Percentiles rank a stretch among this genome's conserved stretches.
Evolutionary conservation across 2,888 invertebrate genomes (phyloP).

Genomic region (Ormyrus pomaceus): DNA sequence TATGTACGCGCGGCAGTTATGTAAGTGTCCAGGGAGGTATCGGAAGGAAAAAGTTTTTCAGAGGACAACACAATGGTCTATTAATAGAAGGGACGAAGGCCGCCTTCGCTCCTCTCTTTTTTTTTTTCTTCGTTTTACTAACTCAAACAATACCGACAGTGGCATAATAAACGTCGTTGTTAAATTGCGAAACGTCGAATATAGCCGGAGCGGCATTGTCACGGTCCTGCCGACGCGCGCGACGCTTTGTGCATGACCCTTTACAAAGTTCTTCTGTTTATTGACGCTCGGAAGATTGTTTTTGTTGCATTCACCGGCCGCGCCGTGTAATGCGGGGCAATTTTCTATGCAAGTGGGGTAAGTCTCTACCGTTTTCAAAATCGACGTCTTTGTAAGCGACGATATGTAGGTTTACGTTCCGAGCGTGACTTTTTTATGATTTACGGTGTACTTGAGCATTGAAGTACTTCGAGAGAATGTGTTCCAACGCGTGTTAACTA

Average conservation of each 20-base stretch:
- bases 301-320: no score
- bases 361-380: no score
- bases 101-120: not conserved
- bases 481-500: no score
- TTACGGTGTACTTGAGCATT: no score
- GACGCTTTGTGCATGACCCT: conserved; percentile 26
- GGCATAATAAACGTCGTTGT: conserved; percentile 48
- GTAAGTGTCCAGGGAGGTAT: conserved; percentile 23
- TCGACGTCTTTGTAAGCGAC: no score
- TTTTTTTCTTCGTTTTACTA: conserved; percentile 27
- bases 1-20: conserved; percentile 24
- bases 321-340: no score
- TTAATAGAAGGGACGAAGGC: conserved; percentile 53
- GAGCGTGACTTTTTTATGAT: no score
- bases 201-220: conserved; percentile 24
- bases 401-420: no score
- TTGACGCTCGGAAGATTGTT: conserved; percentile 19
- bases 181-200: conserved; percentile 50
- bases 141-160: conserved; percentile 45
- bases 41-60: conserved; percentile 12
- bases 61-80: conserved; percentile 54
- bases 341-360: no score
- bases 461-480: no score
- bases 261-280: not conserved
- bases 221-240: not conserved